Evolutionary conservation across 2,888 invertebrate genomes (phyloP), one percentile per base, ranked within the genome.

Genomic region (Tineola bisselliella): DNA sequence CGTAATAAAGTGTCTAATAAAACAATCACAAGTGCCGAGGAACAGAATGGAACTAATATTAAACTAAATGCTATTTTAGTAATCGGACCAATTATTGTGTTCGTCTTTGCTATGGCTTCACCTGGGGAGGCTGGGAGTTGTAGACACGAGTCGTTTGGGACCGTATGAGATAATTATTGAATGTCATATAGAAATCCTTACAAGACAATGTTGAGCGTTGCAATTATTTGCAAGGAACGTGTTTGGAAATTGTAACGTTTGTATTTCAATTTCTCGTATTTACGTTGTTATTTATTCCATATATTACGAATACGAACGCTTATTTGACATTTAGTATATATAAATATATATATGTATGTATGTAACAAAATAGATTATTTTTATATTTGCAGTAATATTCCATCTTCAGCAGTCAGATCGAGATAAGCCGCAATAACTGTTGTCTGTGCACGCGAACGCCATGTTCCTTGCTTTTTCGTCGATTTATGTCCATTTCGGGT

Each of bases 381-480:
- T 48, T 48, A 48, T 48, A 48, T 48, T 48, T 48, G 48, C 15
- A 15, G 48, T 48, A 48, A 48, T 48, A 48, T 48, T 48, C 15
- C 15, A 48, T 48, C 48, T 48, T 48, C 17, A 48, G 48, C 48
- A 48, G n/a, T 17, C 63, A 66, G 63, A 57, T 57, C 62, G 64
- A 66, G 66, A 68, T 68, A 59, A 63, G 59, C 64, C 64, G 68
- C 67, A 68, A 69, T 70, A 70, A 69, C 67, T 64, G 62, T 62
- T 60, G 66, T 66, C 63, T 64, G 65, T 61, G 63, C 63, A 64
- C 65, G 64, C 63, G 62, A 62, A 57, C 63, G 62, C 60, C 62
- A 62, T 60, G 62, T 62, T 62, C 63, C 63, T 66, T 66, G 44
- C 62, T 66, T 67, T 64, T 63, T 63, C 62, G 64, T 63, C 66